Conservation (phyloP, 2,113 vertebrate species). For the Saccopteryx leptura region DNA sequence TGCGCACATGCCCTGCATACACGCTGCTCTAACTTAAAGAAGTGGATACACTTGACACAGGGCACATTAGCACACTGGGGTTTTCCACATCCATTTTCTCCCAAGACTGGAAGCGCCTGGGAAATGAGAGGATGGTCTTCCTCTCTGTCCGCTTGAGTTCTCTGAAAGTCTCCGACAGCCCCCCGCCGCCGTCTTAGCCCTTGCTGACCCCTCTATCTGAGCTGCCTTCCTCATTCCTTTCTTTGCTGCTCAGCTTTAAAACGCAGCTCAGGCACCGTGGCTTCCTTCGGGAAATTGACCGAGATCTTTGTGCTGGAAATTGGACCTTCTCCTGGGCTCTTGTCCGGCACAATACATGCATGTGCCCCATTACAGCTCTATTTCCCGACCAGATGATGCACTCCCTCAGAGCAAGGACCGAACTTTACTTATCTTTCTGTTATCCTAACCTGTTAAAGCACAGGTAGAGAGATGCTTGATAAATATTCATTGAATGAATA, state of each 20-base stretch:
- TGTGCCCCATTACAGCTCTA: neutral
- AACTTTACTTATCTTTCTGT: neutral
- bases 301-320: neutral
- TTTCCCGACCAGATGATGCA: rapidly evolving
- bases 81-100: neutral
- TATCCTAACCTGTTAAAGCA: neutral
- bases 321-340: neutral
- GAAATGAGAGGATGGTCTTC: neutral
- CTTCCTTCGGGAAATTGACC: neutral
- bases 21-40: neutral
- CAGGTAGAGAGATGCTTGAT: neutral
- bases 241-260: neutral
- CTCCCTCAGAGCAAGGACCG: neutral
- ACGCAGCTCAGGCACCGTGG: neutral
- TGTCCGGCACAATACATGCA: rapidly evolving
- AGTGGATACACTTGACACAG: neutral
- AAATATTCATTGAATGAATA: neutral
- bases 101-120: neutral
- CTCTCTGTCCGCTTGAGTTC: neutral
- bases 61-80: neutral
- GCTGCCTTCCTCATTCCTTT: neutral
- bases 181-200: rapidly evolving
- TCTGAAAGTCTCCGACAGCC: rapidly evolving
- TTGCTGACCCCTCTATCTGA: neutral
- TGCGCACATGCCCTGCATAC: neutral